Conservation (phyloP, 2,113 vertebrate genomes). For the Columba janthina region DNA sequence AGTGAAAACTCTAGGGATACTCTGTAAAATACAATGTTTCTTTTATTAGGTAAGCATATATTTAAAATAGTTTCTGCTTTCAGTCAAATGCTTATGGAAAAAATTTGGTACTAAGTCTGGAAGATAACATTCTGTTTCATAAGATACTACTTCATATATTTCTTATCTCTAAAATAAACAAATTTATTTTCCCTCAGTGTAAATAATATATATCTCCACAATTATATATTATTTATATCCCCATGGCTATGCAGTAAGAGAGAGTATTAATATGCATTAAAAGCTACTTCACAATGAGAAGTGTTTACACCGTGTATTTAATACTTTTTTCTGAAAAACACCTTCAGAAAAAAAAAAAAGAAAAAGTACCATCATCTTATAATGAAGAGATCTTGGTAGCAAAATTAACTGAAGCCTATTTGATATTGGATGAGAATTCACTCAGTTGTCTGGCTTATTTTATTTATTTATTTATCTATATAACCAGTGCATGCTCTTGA, state of each 20-base stretch:
- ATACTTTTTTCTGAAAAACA: background rate
- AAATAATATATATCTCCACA: background rate
- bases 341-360: background rate
- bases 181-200: background rate
- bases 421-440: background rate
- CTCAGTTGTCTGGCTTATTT: background rate
- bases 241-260: background rate
- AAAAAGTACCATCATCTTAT: background rate
- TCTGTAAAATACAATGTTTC: slow-evolving; percentile 76
- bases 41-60: background rate
- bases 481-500: background rate
- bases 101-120: background rate
- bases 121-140: background rate
- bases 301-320: background rate
- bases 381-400: background rate
- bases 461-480: background rate
- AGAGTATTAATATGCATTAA: background rate
- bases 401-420: background rate
- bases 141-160: background rate
- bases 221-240: background rate
- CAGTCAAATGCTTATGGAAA: background rate
- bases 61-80: background rate
- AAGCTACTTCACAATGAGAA: background rate
- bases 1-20: slow-evolving; percentile 91
- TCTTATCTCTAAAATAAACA: background rate